A percentile compares a stretch with the other conserved stretches of the same genome.
phyloP scores from a whole-genome alignment of 2,113 vertebrate genomes.

The Phrynosoma platyrhinos region DNA sequence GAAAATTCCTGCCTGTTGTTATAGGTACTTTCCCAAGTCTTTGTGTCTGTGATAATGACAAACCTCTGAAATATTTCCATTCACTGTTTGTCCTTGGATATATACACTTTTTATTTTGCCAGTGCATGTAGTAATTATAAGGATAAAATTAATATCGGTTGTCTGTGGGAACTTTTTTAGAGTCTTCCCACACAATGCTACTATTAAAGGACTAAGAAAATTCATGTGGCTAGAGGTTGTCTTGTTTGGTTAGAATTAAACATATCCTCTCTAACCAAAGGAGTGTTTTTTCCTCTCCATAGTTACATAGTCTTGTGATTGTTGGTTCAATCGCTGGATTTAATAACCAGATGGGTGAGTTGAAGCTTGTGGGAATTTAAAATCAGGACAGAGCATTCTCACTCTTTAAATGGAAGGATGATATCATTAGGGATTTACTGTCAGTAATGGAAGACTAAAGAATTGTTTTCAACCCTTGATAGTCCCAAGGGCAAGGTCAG shows the following conservation, averaged over 20 bases:
- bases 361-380: slow-evolving; percentile 13
- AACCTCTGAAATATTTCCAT: slow-evolving; percentile 25
- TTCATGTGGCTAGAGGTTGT: slow-evolving; percentile 30
- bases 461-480: not conserved
- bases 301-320: not conserved
- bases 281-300: rapidly evolving
- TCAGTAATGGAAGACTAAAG: not conserved
- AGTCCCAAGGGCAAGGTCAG: not conserved
- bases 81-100: slow-evolving; percentile 10
- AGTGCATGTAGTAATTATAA: slow-evolving; percentile 27
- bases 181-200: slow-evolving; percentile 17
- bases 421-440: slow-evolving; percentile 12
- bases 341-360: not conserved
- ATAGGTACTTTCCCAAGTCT: slow-evolving; percentile 29
- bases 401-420: not conserved
- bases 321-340: rapidly evolving
- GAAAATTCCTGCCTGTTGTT: not conserved
- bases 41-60: slow-evolving; percentile 14
- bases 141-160: slow-evolving; percentile 27
- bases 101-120: slow-evolving; percentile 11
- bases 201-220: slow-evolving; percentile 37
- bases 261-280: not conserved
- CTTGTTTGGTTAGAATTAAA: slow-evolving; percentile 33
- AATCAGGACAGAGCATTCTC: rapidly evolving
- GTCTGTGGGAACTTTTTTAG: slow-evolving; percentile 31